Base-by-base conservation (phyloP, 1,140 invertebrate genomes). In the Cotesia typhae region DNA sequence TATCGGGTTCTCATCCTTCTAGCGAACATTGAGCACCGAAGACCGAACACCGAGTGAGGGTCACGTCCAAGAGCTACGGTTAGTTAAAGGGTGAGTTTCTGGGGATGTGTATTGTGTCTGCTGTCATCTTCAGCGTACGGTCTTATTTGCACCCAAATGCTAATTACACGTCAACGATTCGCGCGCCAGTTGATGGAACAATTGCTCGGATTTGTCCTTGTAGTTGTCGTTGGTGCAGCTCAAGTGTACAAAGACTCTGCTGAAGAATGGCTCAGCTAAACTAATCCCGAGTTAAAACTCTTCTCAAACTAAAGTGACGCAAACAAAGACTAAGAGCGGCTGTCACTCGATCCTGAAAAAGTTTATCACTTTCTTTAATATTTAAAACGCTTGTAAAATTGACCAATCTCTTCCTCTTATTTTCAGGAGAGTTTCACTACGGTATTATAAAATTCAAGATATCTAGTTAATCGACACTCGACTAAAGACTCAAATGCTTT, bases 41-140 rank as follows among this genome's bases (percentile, higher is more conserved):
- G 28, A 47, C 41, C 41, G 41, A 47, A 10, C 41, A 47, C 5
- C 10, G 5, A 47, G 41, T 47, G 17, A 17, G 17, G 17, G 17
- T 17, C 17, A 17, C 17, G 67, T 69, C 53, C 53, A 69, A 60
- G 67, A 60, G 67, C 55, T 55, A 36, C 36, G 37, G 41, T 47
- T 47, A 65, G 63, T n/a, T 52, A 20, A 52, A 47, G 65, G 65
- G 65, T 20, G 66, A 7, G 52, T 55, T 55, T 12, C 9, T 12
- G 41, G n/a, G 76, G 74, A 68, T 67, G 73, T 61, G 79, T 72
- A 84, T 85, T 85, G 81, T 84, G 74, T 73, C 70, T 72, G 71
- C 81, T 85, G 84, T 85, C 84, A 86, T 81, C 79, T 77, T 83
- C 84, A 85, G 84, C 74, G 74, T 59, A 47, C 75, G 76, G 74